A percentile compares a stretch with the other conserved stretches of the same genome.
These are phyloP conservation scores for Spea bombifrons DNA, from an alignment of 2,113 vertebrate species.

Conservation along the genomic window DNA sequence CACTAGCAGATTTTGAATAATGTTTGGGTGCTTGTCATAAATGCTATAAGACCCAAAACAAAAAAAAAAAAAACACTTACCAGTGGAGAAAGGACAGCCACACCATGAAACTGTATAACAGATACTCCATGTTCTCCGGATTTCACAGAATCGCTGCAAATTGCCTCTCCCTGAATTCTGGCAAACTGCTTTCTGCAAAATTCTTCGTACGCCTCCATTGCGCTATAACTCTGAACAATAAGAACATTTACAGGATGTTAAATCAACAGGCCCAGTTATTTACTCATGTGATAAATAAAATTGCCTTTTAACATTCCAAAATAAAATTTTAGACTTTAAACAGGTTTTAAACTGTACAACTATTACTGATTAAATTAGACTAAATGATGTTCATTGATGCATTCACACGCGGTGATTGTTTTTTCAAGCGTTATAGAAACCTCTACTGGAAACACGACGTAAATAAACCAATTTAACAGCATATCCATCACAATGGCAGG, in stretches of 20 bases:
- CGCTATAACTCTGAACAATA: slow-evolving; percentile 50
- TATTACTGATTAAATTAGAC: too few species aligned
- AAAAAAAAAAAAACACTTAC: slow-evolving; percentile 62
- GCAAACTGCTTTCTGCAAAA: slow-evolving; percentile 76
- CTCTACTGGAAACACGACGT: slow-evolving; percentile 8
- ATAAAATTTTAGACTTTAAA: too few species aligned
- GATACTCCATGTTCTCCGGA: slow-evolving; percentile 62
- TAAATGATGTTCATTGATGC: too few species aligned
- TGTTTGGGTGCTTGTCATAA: background rate
- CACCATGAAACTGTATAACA: slow-evolving; percentile 77
- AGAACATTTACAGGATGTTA: background rate
- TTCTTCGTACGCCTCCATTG: slow-evolving; percentile 86
- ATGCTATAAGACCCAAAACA: background rate
- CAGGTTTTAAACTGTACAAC: too few species aligned
- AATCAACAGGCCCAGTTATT: too few species aligned
- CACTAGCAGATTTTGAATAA: background rate
- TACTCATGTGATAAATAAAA: too few species aligned
- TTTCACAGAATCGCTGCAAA: slow-evolving; percentile 51
- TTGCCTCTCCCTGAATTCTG: slow-evolving; percentile 65
- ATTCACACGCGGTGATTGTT: too few species aligned
- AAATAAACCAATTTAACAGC: slow-evolving; percentile 8
- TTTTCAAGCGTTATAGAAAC: background rate
- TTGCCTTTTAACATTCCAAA: too few species aligned
- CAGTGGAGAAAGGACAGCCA: slow-evolving; percentile 81
- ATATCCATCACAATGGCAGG: slow-evolving; percentile 16